A percentile compares a stretch with the other conserved stretches of the same genome.
These are phyloP conservation scores for Achroia grisella DNA, from an alignment of 1,140 invertebrate species.

Conservation along the genomic window DNA sequence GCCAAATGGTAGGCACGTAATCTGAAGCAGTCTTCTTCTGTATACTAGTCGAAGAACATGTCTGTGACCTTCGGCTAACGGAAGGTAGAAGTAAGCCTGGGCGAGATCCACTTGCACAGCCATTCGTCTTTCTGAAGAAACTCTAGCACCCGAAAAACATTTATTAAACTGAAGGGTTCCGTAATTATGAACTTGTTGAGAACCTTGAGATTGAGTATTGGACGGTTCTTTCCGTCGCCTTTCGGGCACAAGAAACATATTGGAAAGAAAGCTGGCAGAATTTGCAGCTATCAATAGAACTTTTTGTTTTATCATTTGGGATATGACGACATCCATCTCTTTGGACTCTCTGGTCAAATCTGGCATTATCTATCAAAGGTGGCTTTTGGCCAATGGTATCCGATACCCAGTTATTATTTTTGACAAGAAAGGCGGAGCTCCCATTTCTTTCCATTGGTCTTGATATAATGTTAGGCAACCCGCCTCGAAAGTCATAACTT, in stretches of 20 bases:
- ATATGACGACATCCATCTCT: not conserved
- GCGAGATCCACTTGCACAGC: no score
- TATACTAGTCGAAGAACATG: not conserved
- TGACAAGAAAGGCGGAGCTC: not conserved
- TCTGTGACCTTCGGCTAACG: no score
- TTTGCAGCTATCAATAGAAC: slow-evolving; percentile 7
- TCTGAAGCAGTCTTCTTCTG: not conserved
- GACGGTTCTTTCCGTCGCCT: slow-evolving; percentile 10
- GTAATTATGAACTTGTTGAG: slow-evolving; percentile 22
- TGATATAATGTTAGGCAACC: not conserved
- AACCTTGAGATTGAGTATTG: slow-evolving; percentile 32
- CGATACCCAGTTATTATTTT: no score
- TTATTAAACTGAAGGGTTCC: slow-evolving; percentile 23
- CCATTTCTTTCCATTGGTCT: not conserved
- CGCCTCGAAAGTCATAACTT: not conserved
- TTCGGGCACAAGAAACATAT: slow-evolving; percentile 34
- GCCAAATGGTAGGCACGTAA: slow-evolving; percentile 20
- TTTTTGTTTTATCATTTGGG: slow-evolving; percentile 10
- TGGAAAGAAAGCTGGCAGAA: slow-evolving; percentile 26
- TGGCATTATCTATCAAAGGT: no score
- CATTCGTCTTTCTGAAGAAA: slow-evolving; percentile 21
- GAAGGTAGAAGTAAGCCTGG: slow-evolving; percentile 29
- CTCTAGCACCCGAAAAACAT: slow-evolving; percentile 18
- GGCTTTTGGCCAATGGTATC: no score
- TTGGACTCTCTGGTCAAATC: no score